These are phyloP conservation scores for Penaeus indicus DNA, from an alignment of 1,140 invertebrate species.

Conservation along the genomic window DNA sequence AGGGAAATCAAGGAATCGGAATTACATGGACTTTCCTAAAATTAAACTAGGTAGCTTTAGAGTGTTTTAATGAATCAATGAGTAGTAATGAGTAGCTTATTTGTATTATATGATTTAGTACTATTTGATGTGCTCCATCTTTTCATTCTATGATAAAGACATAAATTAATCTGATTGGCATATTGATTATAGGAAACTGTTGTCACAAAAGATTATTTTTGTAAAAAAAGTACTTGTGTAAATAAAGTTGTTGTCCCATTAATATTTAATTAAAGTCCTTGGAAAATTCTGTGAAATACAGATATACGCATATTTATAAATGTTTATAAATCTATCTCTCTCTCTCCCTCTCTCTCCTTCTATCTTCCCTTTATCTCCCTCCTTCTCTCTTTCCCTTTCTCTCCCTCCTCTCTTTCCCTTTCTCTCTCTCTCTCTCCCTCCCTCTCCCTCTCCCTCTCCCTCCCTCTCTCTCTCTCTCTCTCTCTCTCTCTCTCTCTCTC, in stretches of 20 bases:
- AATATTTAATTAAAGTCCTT: background rate
- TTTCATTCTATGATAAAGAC: slow-evolving; percentile 15
- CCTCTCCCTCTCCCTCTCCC: too few species aligned
- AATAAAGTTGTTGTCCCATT: slow-evolving; percentile 35
- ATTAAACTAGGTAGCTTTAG: slow-evolving; percentile 20
- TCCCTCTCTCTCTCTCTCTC: too few species aligned
- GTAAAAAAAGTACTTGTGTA: slow-evolving; percentile 28
- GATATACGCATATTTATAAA: slow-evolving; percentile 4
- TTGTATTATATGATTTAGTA: slow-evolving; percentile 7
- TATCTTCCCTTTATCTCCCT: too few species aligned
- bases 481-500: too few species aligned
- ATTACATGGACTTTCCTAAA: background rate
- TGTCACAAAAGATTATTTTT: slow-evolving; percentile 25
- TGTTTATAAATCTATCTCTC: background rate
- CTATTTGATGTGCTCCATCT: slow-evolving; percentile 16
- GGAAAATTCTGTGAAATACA: background rate
- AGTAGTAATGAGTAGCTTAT: background rate
- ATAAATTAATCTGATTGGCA: slow-evolving; percentile 26
- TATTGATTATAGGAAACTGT: background rate
- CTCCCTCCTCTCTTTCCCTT: too few species aligned
- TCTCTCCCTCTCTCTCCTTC: background rate
- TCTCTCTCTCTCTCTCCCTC: too few species aligned
- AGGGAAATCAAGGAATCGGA: background rate
- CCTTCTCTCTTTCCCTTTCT: too few species aligned
- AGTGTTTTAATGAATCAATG: slow-evolving; percentile 18